Base-by-base conservation (phyloP, 2,113 vertebrate species). In the Barnardius zonarius region DNA sequence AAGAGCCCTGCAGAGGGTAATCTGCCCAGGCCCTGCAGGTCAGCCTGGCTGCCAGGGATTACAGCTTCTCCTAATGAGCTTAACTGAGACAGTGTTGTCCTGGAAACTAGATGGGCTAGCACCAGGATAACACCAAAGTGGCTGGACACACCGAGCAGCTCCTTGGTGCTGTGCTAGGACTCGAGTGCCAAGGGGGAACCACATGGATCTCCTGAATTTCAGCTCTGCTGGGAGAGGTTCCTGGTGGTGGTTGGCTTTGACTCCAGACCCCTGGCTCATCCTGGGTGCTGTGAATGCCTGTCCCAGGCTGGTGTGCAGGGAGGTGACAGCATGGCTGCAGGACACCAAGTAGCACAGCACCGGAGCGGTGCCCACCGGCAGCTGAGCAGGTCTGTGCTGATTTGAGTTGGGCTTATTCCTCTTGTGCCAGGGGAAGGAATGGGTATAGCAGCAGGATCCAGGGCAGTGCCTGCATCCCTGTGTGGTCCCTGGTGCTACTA, bases 81-180 rank as follows among this genome's bases (percentile, higher is more conserved):
- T 96, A 97, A 97, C n/a, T 97, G 92, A 94, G 95, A 86, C 96
- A 94, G 78, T 3, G 86, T 95, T 96, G 92, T 92, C 95, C 92
- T 95, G 93, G 95, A 94, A 94, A 96, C 94, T 72, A 93, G 86
- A 94, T 76, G 79, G 59, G 52, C 80, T n/a, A 46, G 68, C 37
- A 51, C 63, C 0, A 6, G 83, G 64, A 66, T 68, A 82, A n/a
- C 20, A 0, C 33, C 2, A 10, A 9, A 68, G 57, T 4, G 0
- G 63, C 3, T 4, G 64, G 52, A 79, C 49, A 59, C 1, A 0
- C 61, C 1, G 5, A 43, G 24, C 17, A 4, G 55, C 83, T 86
- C 33, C 0, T 8, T 46, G 43, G 17, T 67, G 64, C 43, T 33
- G 41, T 62, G 35, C 80, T 79, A 59, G 59, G 63, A 73, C 49